Evolutionary conservation across 2,113 vertebrate genomes (phyloP), one percentile per base, ranked within the genome.

Genomic region (Tretioscincus oriximinensis): DNA sequence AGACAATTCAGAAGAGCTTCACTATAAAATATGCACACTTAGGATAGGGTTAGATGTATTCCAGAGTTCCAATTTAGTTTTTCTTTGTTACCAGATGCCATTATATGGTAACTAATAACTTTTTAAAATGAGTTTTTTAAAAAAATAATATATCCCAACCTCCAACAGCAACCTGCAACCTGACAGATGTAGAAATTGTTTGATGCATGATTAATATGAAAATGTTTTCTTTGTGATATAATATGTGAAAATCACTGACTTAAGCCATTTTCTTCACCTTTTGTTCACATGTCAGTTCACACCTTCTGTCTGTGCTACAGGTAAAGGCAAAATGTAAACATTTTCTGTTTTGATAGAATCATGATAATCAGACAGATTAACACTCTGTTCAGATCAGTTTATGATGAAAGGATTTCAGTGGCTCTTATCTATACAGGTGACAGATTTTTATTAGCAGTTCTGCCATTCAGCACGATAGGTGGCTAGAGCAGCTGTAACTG

Each of bases 331-430:
- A 41, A 89, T 85, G 77, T 66, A 73, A 80, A 54, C 0, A n/a
- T 20, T 85, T 90, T 79, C 88, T 88, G 72, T 82, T 81, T 86
- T 84, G 91, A 90, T 88, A 89, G 91, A 81, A 93, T 91, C 90
- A 88, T 80, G 81, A 73, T 87, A 91, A 89, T 87, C 71, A 87
- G 80, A 77, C 93, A 92, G 92, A 89, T 69, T 86, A 80, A 88
- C 88, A 90, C 88, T 88, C 78, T 85, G 86, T 92, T 49, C 94
- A 92, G 92, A 94, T 95, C 94, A 92, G 91, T 85, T 93, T 93
- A 93, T 85, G 94, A 92, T 94, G 93, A 95, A 94, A 95, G 89
- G 85, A 88, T 93, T 94, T 95, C 93, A 93, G 93, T 93, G 91
- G 88, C 91, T 90, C 91, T 93, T 89, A 90, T 90, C 82, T 90